phyloP scores from a whole-genome alignment of 1,140 invertebrate genomes.

The Anadara kagoshimensis region DNA sequence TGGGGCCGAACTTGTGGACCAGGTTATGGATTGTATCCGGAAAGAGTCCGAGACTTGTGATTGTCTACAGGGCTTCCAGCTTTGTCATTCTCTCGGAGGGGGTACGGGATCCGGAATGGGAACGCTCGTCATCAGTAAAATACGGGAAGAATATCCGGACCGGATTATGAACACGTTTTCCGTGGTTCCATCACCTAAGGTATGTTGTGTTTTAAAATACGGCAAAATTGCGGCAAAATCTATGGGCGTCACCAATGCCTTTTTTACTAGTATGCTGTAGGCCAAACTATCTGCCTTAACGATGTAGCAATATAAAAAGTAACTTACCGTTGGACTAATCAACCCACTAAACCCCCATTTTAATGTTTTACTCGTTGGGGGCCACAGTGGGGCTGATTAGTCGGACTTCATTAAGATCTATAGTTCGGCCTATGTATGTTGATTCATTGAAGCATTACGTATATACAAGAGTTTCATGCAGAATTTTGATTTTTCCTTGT shows the following conservation, averaged over 20 bases:
- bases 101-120: constrained; percentile 75
- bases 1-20: constrained; percentile 90
- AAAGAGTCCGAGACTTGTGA: constrained; percentile 91
- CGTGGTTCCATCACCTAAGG: constrained; percentile 92
- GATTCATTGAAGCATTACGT: background rate
- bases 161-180: constrained; percentile 94
- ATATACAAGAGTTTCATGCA: background rate
- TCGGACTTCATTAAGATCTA: too few relatives aligned
- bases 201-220: constrained; percentile 36
- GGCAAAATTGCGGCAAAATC: constrained; percentile 28
- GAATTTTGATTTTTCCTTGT: background rate
- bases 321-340: background rate
- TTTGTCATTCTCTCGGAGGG: constrained; percentile 84
- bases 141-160: constrained; percentile 81
- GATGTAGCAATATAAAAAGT: background rate
- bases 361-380: too few relatives aligned
- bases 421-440: too few relatives aligned
- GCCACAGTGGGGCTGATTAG: too few relatives aligned
- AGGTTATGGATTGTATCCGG: constrained; percentile 83
- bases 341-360: too few relatives aligned
- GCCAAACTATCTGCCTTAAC: too few relatives aligned
- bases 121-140: constrained; percentile 77
- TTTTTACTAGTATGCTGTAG: background rate
- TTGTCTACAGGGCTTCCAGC: constrained; percentile 83
- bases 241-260: background rate